phyloP scores from a whole-genome alignment of 1,140 invertebrate genomes.

The Oppia nitens region DNA sequence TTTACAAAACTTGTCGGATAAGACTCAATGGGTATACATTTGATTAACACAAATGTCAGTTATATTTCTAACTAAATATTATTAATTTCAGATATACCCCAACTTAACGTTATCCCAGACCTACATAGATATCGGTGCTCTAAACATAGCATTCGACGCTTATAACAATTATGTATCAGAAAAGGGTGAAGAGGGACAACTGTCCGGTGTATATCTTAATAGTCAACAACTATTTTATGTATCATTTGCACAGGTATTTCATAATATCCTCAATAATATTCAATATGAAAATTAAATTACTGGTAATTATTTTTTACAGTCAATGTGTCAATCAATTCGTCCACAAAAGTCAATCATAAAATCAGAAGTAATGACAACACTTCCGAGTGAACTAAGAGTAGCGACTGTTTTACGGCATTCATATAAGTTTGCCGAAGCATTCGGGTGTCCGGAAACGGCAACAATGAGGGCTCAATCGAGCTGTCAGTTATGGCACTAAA shows the following conservation, averaged over 20 bases:
- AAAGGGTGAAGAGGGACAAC: neutral
- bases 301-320: constrained; percentile 1
- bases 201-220: neutral
- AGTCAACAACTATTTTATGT: constrained; percentile 7
- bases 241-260: constrained; percentile 8
- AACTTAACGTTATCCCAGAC: constrained; percentile 6
- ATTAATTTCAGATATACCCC: neutral
- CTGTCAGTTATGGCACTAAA: neutral
- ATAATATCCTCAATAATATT: neutral
- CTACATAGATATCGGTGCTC: constrained; percentile 6
- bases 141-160: neutral
- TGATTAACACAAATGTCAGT: neutral
- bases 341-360: neutral
- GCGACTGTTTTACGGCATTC: neutral
- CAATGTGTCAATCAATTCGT: neutral
- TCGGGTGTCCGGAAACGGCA: neutral
- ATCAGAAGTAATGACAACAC: neutral
- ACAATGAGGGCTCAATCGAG: neutral
- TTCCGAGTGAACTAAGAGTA: neutral
- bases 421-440: neutral
- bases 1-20: neutral
- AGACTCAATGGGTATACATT: neutral
- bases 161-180: neutral
- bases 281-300: neutral
- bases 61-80: neutral